These are phyloP conservation scores for Euthynnus affinis DNA, from an alignment of 2,797 vertebrate genomes.

Conservation along the genomic window DNA sequence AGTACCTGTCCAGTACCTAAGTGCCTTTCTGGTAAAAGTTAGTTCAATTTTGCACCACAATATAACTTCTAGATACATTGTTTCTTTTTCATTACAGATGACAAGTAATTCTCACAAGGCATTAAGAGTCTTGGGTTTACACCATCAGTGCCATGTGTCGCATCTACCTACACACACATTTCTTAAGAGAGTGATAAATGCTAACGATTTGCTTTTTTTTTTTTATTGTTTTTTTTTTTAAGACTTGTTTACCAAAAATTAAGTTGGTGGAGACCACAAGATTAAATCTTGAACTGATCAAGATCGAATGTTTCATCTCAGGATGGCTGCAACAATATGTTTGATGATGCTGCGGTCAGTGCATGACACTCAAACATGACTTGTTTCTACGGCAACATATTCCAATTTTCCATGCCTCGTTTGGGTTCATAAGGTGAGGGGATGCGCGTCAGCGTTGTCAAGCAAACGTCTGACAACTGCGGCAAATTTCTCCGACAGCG, in stretches of 20 bases:
- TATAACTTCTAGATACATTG: background rate
- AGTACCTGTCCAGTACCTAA: constrained; percentile 39
- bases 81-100: background rate
- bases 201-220: constrained; percentile 9
- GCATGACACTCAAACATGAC: background rate
- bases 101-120: constrained; percentile 23
- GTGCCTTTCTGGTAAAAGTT: constrained; percentile 31
- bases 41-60: constrained; percentile 22
- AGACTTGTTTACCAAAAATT: background rate
- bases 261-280: background rate
- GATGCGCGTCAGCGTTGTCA: constrained; percentile 3
- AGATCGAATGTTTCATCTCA: background rate
- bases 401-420: background rate
- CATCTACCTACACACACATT: constrained; percentile 4
- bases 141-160: background rate
- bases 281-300: background rate
- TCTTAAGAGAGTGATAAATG: background rate
- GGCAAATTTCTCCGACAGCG: background rate
- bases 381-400: constrained; percentile 29
- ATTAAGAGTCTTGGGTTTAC: background rate
- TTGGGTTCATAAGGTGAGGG: background rate
- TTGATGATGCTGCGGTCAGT: background rate
- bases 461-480: background rate
- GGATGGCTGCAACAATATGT: background rate
- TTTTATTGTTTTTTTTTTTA: constrained; percentile 1